phyloP scores from a whole-genome alignment of 2,888 invertebrate species.

The Loripinus fragilis region DNA sequence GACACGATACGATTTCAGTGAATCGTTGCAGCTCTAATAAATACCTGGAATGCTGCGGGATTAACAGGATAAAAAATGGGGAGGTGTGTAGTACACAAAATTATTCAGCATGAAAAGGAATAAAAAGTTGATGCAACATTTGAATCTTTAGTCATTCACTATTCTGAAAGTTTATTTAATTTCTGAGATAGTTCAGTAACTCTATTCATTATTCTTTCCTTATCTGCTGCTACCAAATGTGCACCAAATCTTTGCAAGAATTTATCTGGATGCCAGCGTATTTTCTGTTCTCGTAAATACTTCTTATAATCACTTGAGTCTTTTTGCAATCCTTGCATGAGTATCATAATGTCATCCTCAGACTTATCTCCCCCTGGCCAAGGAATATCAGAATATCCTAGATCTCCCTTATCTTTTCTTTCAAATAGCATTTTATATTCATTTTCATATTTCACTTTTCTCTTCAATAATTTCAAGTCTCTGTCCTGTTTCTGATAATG shows the following conservation, averaged over 20 bases:
- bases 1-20: no score
- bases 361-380: constrained; percentile 72
- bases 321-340: constrained; percentile 71
- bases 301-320: constrained; percentile 61
- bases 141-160: not conserved
- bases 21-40: no score
- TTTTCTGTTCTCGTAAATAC: constrained; percentile 74
- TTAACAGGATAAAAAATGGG: no score
- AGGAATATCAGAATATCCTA: constrained; percentile 73
- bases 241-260: constrained; percentile 78
- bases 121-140: no score
- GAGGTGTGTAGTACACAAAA: no score
- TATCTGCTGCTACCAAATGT: constrained; percentile 63
- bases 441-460: constrained; percentile 66
- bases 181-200: constrained; percentile 79
- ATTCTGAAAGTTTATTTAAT: constrained; percentile 67
- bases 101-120: no score
- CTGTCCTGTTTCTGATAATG: constrained; percentile 51
- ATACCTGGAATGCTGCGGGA: no score
- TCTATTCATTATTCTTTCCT: constrained; percentile 67
- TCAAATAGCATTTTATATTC: constrained; percentile 59
- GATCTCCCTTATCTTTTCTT: constrained; percentile 31
- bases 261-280: constrained; percentile 82
- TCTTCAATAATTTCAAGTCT: constrained; percentile 47
- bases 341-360: constrained; percentile 61